Evolutionary conservation across 2,888 invertebrate genomes (phyloP).

Genomic region (Polylopha cassiicola): DNA sequence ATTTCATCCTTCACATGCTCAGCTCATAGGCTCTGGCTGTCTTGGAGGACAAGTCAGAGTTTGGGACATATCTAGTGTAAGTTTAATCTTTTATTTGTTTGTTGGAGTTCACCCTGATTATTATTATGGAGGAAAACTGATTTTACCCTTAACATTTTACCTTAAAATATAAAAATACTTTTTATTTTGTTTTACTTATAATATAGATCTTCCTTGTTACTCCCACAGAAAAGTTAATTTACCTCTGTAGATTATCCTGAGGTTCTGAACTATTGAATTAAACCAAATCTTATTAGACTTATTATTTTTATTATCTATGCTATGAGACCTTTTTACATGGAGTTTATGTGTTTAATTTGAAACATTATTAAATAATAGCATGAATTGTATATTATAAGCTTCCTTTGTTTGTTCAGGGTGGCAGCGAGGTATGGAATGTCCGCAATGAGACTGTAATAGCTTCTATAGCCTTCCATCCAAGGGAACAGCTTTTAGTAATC

Average conservation of each 20-base stretch:
- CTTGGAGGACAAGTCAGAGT: slow-evolving; percentile 92
- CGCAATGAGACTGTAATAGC: slow-evolving; percentile 86
- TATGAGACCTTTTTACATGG: too few species aligned
- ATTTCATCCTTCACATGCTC: slow-evolving; percentile 89
- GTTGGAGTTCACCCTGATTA: not conserved
- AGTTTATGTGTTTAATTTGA: too few species aligned
- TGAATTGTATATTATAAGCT: not conserved
- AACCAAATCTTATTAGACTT: too few species aligned
- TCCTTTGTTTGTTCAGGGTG: slow-evolving; percentile 80
- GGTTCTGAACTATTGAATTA: too few species aligned
- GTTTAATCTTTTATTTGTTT: slow-evolving; percentile 28
- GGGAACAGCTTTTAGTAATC: slow-evolving; percentile 88
- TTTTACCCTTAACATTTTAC: too few species aligned
- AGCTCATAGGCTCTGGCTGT: slow-evolving; percentile 92
- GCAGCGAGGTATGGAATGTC: slow-evolving; percentile 89
- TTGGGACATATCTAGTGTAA: slow-evolving; percentile 83
- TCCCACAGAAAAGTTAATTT: too few species aligned
- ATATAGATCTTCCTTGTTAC: too few species aligned
- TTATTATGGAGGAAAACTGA: not conserved
- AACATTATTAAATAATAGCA: slow-evolving; percentile 1
- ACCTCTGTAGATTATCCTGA: too few species aligned
- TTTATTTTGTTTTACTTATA: too few species aligned
- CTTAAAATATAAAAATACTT: too few species aligned
- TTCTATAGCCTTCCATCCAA: slow-evolving; percentile 91
- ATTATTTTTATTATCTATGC: too few species aligned